Conservation (phyloP, 2,113 vertebrate species). For the Oophaga pumilio region DNA sequence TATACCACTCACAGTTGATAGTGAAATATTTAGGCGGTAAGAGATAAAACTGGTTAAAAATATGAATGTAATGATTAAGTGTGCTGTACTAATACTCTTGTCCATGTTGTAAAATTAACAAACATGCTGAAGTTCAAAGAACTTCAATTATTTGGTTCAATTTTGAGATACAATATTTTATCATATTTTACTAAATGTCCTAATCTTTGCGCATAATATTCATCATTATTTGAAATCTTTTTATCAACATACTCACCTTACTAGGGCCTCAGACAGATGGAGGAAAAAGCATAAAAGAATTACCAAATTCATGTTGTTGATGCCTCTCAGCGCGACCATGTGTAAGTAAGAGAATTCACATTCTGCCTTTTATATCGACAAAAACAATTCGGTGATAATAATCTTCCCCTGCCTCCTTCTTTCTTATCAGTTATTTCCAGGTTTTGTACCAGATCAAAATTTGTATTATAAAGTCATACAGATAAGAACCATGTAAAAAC, state of each 20-base stretch:
- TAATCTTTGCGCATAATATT: not conserved
- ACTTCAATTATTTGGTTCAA: not conserved
- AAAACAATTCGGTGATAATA: not conserved
- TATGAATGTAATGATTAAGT: no score
- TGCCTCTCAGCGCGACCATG: not conserved
- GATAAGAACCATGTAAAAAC: not conserved
- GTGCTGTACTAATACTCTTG: no score
- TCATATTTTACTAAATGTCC: not conserved
- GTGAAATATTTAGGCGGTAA: no score
- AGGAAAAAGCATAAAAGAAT: conserved; percentile 55
- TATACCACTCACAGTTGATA: no score
- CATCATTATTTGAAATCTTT: not conserved
- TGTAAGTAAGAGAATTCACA: not conserved
- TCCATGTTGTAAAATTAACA: not conserved
- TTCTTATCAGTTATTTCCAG: conserved; percentile 25
- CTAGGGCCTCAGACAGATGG: conserved; percentile 55
- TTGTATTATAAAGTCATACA: conserved; percentile 3
- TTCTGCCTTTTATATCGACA: conserved; percentile 31
- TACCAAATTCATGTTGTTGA: conserved; percentile 57
- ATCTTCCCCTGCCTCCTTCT: not conserved
- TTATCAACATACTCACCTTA: conserved; percentile 49
- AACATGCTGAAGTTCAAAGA: not conserved
- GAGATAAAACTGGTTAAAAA: not conserved
- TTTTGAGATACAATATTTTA: not conserved
- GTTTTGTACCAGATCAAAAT: not conserved